phyloP scores from a whole-genome alignment of 2,888 invertebrate genomes.

The Rhagonycha lutea region DNA sequence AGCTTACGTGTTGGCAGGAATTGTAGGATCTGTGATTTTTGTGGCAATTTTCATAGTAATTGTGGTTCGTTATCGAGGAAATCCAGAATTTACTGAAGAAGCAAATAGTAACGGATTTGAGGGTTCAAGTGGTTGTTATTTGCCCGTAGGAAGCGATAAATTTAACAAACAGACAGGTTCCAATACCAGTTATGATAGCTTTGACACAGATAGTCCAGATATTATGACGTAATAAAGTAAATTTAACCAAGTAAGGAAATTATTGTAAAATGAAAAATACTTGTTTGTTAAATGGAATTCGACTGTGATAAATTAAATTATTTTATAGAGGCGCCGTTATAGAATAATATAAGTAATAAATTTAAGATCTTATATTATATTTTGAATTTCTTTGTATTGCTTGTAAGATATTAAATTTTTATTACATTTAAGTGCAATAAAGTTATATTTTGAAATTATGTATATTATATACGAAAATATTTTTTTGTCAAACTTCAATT shows the following conservation, averaged over 20 bases:
- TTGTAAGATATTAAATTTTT: background rate
- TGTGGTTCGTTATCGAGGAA: conserved; percentile 63
- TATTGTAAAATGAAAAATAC: background rate
- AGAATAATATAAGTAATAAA: background rate
- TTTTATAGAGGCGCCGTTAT: background rate
- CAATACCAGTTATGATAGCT: conserved; percentile 25
- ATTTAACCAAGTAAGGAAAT: background rate
- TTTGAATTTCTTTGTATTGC: background rate
- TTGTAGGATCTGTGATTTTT: conserved; percentile 70
- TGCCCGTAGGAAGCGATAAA: conserved; percentile 22
- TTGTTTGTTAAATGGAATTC: background rate
- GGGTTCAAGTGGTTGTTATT: conserved; percentile 17
- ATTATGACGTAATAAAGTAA: conserved; percentile 12
- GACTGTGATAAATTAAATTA: conserved; percentile 5
- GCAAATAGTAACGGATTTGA: conserved; percentile 15
- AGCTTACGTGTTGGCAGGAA: conserved; percentile 72
- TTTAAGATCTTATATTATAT: background rate
- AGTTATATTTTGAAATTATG: background rate
- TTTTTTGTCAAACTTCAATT: background rate
- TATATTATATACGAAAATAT: background rate
- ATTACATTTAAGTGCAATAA: background rate
- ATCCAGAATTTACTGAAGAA: conserved; percentile 21
- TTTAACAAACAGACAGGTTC: conserved; percentile 17
- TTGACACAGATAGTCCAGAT: conserved; percentile 21
- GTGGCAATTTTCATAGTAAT: conserved; percentile 68